phyloP scores from a whole-genome alignment of 2,888 invertebrate species.

The Ennomos fuscantarius region DNA sequence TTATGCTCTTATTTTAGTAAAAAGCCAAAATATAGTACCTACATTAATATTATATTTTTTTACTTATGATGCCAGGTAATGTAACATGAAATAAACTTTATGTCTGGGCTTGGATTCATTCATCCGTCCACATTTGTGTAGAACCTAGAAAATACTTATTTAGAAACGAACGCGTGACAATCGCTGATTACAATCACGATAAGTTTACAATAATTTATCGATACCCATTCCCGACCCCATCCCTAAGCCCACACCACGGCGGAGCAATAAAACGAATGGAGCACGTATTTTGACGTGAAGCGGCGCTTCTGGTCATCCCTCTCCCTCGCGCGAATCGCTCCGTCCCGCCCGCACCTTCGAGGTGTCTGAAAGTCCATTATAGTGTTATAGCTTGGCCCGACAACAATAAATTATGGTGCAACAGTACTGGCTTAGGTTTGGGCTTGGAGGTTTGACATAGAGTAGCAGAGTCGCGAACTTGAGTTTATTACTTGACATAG shows the following conservation, averaged over 20 bases:
- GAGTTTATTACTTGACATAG: no score
- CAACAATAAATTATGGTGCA: slow-evolving; percentile 80
- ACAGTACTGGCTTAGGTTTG: slow-evolving; percentile 56
- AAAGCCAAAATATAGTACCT: no score
- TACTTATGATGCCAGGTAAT: no score
- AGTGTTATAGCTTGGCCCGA: slow-evolving; percentile 71
- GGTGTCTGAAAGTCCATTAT: slow-evolving; percentile 82
- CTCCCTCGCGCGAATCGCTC: slow-evolving; percentile 56
- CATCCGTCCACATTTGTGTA: no score
- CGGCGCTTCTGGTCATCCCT: slow-evolving; percentile 82
- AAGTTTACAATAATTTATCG: slow-evolving; percentile 44
- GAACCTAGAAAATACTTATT: no score
- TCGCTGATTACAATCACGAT: not conserved
- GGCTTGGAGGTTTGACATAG: slow-evolving; percentile 39
- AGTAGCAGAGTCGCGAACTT: not conserved
- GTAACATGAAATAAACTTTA: no score
- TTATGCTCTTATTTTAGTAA: no score
- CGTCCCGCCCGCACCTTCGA: slow-evolving; percentile 64
- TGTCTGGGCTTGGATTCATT: no score
- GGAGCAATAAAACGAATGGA: slow-evolving; percentile 83
- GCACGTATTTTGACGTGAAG: slow-evolving; percentile 85
- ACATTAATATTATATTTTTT: no score
- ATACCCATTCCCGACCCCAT: slow-evolving; percentile 52
- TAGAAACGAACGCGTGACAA: no score
- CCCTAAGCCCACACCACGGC: slow-evolving; percentile 54